Evolutionary conservation across 1,140 invertebrate genomes (phyloP), one percentile per base, ranked within the genome.

Genomic region (Leptoteleia sp.): DNA sequence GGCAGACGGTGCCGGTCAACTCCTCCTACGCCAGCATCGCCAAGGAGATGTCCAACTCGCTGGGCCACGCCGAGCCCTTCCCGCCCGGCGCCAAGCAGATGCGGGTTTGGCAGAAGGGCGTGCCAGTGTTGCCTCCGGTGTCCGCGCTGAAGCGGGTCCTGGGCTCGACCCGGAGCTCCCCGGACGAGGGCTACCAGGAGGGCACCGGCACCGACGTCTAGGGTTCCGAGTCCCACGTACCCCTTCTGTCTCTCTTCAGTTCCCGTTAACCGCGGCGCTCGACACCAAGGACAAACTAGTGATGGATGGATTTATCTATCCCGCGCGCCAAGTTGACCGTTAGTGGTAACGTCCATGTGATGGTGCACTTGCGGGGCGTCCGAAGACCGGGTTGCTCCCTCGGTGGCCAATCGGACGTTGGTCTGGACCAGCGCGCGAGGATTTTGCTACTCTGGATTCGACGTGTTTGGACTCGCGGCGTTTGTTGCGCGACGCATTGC

Each of bases 151-250:
- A 96, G 84, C 93, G 94, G 47, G 95, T 94, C 7, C 91, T 95
- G 1, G 94, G 93, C 76, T 89, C 88, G 9, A 95, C 93, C 68
- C 92, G 95, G 81, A 96, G 95, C 85, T 95, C 95, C 0, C 94
- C 95, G 11, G 96, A 97, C 83, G 96, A 97, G 87, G 95, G 95
- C 11, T 97, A 96, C 82, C 96, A 96, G 85, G 96, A 97, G 89
- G 95, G 95, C 67, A 96, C 95, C 85, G 96, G 95, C 35, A 97
- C 96, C 13, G 96, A 97, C 88, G 96, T 97, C 84, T 97, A 92
- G 92, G 84, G 84, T 81, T 82, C 84, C n/a, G n/a, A n/a, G 82
- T 9, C 43, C 83, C 85, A 40, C 82, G 40, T 54, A n/a, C 71
- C 29, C 54, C 35, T 37, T 42, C 62, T 67, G 6, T 61, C 55